Percentiles rank a stretch among this genome's conserved stretches.
phyloP scores from a whole-genome alignment of 2,888 invertebrate genomes.

The Scrobipalpa costella region DNA sequence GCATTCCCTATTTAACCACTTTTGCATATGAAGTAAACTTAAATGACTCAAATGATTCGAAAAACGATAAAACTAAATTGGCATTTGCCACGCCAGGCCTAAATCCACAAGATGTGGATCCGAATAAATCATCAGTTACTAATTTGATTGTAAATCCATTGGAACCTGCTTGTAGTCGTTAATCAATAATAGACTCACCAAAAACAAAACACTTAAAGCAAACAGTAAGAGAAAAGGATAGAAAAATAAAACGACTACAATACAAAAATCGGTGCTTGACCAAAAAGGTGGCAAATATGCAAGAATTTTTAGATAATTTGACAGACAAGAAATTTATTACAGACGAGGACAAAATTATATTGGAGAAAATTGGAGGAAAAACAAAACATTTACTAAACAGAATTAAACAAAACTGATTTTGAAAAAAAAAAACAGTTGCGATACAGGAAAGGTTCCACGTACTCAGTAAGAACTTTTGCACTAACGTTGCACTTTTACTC shows the following conservation, averaged over 20 bases:
- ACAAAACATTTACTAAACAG: conserved; percentile 24
- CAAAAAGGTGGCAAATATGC: neutral
- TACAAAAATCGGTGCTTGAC: neutral
- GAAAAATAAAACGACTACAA: too few species aligned
- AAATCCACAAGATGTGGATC: neutral
- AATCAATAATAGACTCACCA: neutral
- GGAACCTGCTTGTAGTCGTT: neutral
- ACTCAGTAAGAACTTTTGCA: conserved; percentile 20
- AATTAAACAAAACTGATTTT: conserved; percentile 9
- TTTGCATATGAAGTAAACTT: too few species aligned
- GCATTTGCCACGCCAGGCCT: too few species aligned
- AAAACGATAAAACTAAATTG: too few species aligned
- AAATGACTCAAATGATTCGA: too few species aligned
- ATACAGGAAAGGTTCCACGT: conserved; percentile 17
- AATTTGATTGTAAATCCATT: too few species aligned
- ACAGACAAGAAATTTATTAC: conserved; percentile 22
- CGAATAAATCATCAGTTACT: too few species aligned
- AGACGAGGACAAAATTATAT: too few species aligned
- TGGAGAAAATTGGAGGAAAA: conserved; percentile 8
- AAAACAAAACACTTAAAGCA: neutral
- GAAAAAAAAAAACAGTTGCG: too few species aligned
- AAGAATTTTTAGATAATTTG: conserved; percentile 21
- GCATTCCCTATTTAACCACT: too few species aligned
- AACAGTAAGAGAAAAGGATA: neutral
- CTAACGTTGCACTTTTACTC: conserved; percentile 37